These are phyloP conservation scores for Malacosoma neustria DNA, from an alignment of 2,888 invertebrate species.

Conservation along the genomic window DNA sequence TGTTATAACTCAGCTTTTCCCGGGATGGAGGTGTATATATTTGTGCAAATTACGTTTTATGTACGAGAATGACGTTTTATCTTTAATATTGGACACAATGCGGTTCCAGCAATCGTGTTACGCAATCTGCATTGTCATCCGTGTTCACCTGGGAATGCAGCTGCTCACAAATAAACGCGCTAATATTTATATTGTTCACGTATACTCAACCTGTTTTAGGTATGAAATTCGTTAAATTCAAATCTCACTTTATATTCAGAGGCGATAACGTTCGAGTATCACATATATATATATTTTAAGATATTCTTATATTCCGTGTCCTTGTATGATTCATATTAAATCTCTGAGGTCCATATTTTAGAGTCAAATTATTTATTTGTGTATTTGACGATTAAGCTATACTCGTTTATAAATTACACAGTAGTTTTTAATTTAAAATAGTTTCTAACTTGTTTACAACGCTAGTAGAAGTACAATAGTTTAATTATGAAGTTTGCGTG, in stretches of 20 bases:
- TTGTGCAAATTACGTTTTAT: too few relatives aligned
- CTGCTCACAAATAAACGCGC: slow-evolving; percentile 25
- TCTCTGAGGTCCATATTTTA: neutral
- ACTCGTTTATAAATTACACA: too few relatives aligned
- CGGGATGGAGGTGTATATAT: too few relatives aligned
- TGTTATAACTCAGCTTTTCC: too few relatives aligned
- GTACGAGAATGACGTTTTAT: slow-evolving; percentile 23
- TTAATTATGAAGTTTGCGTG: neutral
- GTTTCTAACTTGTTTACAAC: too few relatives aligned
- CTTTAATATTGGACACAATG: slow-evolving; percentile 32
- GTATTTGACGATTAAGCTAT: too few relatives aligned
- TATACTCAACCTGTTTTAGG: neutral
- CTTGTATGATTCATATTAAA: slow-evolving; percentile 7
- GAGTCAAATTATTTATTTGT: neutral
- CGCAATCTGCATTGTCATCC: slow-evolving; percentile 24
- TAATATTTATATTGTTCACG: slow-evolving; percentile 14
- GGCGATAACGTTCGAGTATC: neutral
- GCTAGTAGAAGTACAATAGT: neutral
- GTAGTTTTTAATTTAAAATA: too few relatives aligned
- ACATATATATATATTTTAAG: too few relatives aligned
- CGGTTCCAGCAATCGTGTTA: slow-evolving; percentile 26
- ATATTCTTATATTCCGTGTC: slow-evolving; percentile 15
- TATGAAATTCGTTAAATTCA: neutral
- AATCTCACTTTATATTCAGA: neutral
- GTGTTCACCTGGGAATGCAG: slow-evolving; percentile 32